Conservation (phyloP, 92 coral and sea anemone genomes). For the Bergia puertoricense region DNA sequence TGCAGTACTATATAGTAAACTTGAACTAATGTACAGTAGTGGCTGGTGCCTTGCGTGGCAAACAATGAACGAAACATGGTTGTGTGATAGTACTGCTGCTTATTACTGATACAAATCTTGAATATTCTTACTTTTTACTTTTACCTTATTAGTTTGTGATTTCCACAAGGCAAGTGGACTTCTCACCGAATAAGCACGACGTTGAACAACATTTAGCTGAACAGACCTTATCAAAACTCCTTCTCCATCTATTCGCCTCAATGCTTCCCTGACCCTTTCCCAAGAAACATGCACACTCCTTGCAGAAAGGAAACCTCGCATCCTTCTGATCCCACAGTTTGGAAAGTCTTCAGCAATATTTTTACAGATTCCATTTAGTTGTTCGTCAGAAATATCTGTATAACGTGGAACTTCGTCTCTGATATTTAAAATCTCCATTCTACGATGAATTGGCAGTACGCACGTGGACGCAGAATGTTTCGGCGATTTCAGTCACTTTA, state of each 20-base stretch:
- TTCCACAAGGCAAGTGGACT: constrained; percentile 67
- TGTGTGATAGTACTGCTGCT: no score
- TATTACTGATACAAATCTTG: no score
- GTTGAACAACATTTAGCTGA: constrained; percentile 58
- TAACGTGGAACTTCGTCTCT: constrained; percentile 57
- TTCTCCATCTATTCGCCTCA: constrained; percentile 69
- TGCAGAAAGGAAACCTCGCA: constrained; percentile 64
- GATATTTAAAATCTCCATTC: constrained; percentile 30
- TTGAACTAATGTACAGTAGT: no score
- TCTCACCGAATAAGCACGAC: constrained; percentile 59
- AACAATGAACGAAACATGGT: no score
- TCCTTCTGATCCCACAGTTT: constrained; percentile 74
- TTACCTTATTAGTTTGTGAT: constrained; percentile 62
- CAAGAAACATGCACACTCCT: constrained; percentile 60
- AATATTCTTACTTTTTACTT: no score
- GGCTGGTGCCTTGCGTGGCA: no score
- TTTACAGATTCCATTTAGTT: constrained; percentile 61
- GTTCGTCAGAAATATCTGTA: constrained; percentile 56
- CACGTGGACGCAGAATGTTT: constrained; percentile 41
- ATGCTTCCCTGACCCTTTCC: constrained; percentile 62
- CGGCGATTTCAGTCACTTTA: constrained; percentile 33
- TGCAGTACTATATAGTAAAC: no score
- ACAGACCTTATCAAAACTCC: constrained; percentile 64
- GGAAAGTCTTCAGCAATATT: constrained; percentile 65
- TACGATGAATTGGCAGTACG: constrained; percentile 32